Conservation (phyloP, 2,113 vertebrate species). For the Stegostoma tigrinum region DNA sequence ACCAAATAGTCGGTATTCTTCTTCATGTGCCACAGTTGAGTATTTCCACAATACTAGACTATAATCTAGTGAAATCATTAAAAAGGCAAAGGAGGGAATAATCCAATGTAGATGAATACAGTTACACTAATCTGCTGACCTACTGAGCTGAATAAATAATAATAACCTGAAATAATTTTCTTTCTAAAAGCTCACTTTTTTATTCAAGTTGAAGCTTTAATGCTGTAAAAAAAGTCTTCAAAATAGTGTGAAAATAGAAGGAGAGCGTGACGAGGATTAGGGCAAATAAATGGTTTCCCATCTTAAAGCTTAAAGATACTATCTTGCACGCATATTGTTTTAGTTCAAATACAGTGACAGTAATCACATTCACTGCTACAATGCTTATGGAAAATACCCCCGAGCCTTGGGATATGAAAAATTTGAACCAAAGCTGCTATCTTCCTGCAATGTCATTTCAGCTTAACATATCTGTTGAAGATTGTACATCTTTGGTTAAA, state of each 20-base stretch:
- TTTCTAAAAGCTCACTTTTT: background rate
- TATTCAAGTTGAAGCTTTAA: slow-evolving; percentile 4
- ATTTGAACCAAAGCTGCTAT: slow-evolving; percentile 21
- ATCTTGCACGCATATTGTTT: too few relatives aligned
- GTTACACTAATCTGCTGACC: slow-evolving; percentile 22
- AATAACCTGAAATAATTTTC: background rate
- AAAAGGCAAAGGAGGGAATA: background rate
- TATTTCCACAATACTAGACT: background rate
- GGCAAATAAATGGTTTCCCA: background rate
- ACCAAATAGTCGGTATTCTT: background rate
- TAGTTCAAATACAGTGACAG: background rate
- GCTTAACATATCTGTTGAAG: slow-evolving; percentile 19
- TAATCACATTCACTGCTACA: background rate
- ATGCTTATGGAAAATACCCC: slow-evolving; percentile 3
- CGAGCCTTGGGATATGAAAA: background rate
- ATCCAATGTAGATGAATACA: background rate
- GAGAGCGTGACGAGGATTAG: background rate
- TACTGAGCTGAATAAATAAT: background rate
- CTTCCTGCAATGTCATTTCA: slow-evolving; percentile 15
- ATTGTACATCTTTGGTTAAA: slow-evolving; percentile 12
- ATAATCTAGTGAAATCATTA: background rate
- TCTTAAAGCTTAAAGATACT: background rate
- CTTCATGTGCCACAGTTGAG: background rate
- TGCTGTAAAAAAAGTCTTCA: background rate
- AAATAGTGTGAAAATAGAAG: background rate